Base-by-base conservation (phyloP, 2,888 invertebrate species). In the Drepanosiphum platanoidis region DNA sequence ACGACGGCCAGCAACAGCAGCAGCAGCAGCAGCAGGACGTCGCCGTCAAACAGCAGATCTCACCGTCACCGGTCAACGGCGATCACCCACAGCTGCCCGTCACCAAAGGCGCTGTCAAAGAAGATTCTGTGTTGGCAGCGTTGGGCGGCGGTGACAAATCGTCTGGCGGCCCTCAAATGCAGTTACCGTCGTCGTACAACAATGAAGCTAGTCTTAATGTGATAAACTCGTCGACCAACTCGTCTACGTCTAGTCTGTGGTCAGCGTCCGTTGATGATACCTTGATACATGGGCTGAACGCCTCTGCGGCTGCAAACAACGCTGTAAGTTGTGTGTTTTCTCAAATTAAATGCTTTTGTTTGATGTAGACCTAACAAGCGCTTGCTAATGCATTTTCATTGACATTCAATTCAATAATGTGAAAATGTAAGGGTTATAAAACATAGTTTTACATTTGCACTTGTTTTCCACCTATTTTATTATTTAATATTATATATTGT, bases 171-270 rank as follows among this genome's bases (percentile, higher is more conserved):
- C 83, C 74, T 86, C 88, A 88, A 86, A 88, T 88, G 77, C 89
- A 89, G 87, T 88, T 88, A 87, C 88, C 88, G 81, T 88, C 88
- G 87, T 88, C 88, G 87, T 88, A 88, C 87, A 88, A 88, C 86
- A 88, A 88, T 77, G 89, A 89, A 87, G 88, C 88, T 88, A 88
- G 88, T 88, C 88, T 88, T 86, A 88, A 88, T 88, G 88, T 88
- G 87, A 88, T 89, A 86, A 89, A 88, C 87, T 88, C 89, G 75
- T 88, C 87, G 87, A 88, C 88, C 86, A 88, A 88, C 86, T 88
- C 88, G 86, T 88, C 88, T 86, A 88, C 88, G 80, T 88, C 88
- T 86, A 88, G 88, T 83, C 88, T 88, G 88, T 88, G 89, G 77
- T 87, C 88, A 86, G 88, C 88, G 74, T 87, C 88, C 4, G 88